Conservation (phyloP, 1,140 invertebrate species). For the Brachionus rotundiformis region DNA sequence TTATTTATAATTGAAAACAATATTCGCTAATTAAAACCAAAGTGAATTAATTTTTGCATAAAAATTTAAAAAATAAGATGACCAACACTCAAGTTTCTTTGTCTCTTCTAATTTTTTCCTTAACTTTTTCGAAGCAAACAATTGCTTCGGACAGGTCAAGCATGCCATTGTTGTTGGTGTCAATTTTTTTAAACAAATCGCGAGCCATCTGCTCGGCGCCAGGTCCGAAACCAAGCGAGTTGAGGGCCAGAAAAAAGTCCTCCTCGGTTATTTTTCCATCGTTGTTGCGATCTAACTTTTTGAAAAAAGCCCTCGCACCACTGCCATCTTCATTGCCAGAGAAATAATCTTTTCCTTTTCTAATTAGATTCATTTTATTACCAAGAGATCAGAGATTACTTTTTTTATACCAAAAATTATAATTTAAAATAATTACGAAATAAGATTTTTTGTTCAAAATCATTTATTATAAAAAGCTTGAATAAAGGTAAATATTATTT, state of each 20-base stretch:
- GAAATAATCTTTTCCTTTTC: neutral
- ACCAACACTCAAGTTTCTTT: no score
- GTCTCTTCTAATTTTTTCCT: neutral
- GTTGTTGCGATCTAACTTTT: constrained; percentile 4
- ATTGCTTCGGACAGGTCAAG: constrained; percentile 14
- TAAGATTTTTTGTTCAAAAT: no score
- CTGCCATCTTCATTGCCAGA: neutral
- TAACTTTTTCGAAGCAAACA: neutral
- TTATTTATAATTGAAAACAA: no score
- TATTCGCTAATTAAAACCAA: no score
- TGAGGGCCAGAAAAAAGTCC: neutral
- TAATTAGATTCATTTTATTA: neutral
- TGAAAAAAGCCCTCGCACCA: neutral
- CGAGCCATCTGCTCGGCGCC: neutral
- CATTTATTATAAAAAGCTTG: neutral
- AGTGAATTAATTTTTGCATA: no score
- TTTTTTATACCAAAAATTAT: no score
- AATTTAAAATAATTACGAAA: neutral
- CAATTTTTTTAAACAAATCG: neutral
- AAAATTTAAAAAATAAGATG: no score
- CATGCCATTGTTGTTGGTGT: constrained; percentile 31
- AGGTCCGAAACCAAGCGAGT: neutral
- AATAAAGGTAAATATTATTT: neutral
- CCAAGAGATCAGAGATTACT: no score
- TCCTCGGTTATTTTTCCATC: constrained; percentile 42